Evolutionary conservation across 2,113 vertebrate species (phyloP).

Genomic region (Indri indri): DNA sequence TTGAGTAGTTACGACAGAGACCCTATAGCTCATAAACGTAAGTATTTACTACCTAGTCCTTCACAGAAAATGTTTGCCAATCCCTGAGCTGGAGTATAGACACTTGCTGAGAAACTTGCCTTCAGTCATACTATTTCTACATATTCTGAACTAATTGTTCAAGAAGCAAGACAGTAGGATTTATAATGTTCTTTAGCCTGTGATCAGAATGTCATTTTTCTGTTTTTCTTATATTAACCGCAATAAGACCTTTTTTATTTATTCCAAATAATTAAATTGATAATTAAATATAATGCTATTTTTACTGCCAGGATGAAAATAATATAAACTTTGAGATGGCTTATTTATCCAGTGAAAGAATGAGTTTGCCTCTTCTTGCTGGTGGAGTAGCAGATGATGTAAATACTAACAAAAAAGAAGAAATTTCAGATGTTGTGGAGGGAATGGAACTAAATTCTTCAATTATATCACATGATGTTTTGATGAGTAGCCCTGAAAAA

Average conservation of each 20-base stretch:
- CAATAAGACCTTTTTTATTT: background rate
- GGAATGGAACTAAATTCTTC: constrained; percentile 32
- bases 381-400: background rate
- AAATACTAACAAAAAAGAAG: background rate
- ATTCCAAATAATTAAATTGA: background rate
- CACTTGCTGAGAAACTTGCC: background rate
- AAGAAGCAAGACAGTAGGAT: background rate
- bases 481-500: constrained; percentile 62
- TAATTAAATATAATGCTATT: constrained; percentile 24
- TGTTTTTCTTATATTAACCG: constrained; percentile 10
- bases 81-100: background rate
- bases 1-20: background rate
- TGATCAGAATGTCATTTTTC: background rate
- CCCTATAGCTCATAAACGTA: background rate
- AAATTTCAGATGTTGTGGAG: background rate
- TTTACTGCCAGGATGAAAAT: constrained; percentile 45
- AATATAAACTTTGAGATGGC: constrained; percentile 31
- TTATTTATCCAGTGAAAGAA: constrained; percentile 12
- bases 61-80: background rate
- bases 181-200: background rate
- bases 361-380: background rate
- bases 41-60: background rate
- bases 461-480: constrained; percentile 18
- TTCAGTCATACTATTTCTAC: background rate
- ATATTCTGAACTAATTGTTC: background rate